Conservation (phyloP, 2,888 invertebrate genomes). For the Agrochola litura region DNA sequence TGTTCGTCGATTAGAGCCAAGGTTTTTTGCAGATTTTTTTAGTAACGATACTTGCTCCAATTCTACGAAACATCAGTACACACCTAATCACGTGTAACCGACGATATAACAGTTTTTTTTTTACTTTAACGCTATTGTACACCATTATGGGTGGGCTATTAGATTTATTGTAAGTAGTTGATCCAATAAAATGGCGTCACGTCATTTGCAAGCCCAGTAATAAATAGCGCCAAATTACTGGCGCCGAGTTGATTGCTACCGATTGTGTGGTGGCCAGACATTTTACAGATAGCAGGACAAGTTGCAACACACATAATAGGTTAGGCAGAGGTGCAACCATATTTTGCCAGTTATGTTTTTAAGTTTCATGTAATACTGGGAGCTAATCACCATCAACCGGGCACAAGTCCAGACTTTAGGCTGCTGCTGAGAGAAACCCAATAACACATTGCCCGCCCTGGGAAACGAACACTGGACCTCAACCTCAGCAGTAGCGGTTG, state of each 20-base stretch:
- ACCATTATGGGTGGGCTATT: slow-evolving; percentile 28
- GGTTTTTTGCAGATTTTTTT: slow-evolving; percentile 1
- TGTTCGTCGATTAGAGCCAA: background rate
- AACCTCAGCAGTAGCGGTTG: too few relatives aligned
- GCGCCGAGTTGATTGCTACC: slow-evolving; percentile 66
- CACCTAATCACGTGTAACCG: background rate
- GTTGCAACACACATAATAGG: background rate
- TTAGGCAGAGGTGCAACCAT: too few relatives aligned
- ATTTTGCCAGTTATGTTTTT: too few relatives aligned
- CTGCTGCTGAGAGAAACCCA: too few relatives aligned
- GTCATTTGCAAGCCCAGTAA: slow-evolving; percentile 63
- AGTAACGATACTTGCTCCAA: background rate
- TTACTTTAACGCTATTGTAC: background rate
- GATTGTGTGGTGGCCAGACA: slow-evolving; percentile 59
- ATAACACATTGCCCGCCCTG: too few relatives aligned
- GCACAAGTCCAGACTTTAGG: too few relatives aligned
- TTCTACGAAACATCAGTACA: background rate
- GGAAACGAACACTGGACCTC: too few relatives aligned
- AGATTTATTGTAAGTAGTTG: slow-evolving; percentile 45
- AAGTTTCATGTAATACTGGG: too few relatives aligned
- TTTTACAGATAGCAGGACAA: slow-evolving; percentile 35
- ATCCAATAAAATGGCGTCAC: slow-evolving; percentile 53
- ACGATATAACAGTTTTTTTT: too few relatives aligned
- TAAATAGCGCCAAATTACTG: slow-evolving; percentile 66
- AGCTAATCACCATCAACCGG: too few relatives aligned